Evolutionary conservation across 2,113 vertebrate genomes (phyloP).

Genomic region (Cepphus grylle): DNA sequence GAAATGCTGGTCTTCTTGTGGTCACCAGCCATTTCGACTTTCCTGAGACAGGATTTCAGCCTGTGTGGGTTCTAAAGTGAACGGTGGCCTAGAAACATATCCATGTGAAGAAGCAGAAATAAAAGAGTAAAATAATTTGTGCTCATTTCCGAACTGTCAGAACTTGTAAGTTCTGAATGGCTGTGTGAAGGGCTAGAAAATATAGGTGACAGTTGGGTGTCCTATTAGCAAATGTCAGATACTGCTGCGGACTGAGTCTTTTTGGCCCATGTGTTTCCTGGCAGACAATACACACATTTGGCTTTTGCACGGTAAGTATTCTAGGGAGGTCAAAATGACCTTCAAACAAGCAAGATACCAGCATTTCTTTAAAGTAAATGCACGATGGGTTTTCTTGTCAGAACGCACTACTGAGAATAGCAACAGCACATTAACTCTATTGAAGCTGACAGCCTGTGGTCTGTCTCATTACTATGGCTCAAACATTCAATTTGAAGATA

Average conservation of each 20-base stretch:
- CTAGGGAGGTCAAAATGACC: neutral
- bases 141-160: neutral
- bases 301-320: neutral
- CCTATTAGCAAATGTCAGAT: neutral
- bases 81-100: neutral
- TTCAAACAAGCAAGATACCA: neutral
- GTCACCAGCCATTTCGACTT: neutral
- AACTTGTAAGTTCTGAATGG: neutral
- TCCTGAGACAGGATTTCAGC: neutral
- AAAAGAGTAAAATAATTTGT: neutral
- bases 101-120: neutral
- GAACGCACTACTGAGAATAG: neutral
- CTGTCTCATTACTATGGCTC: neutral
- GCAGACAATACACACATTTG: neutral
- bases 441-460: neutral
- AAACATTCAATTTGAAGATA: neutral
- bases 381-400: neutral
- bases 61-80: neutral
- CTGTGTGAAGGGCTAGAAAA: neutral
- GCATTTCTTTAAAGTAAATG: neutral
- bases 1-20: neutral
- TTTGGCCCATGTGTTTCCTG: neutral
- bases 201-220: neutral
- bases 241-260: neutral
- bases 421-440: neutral